These are phyloP conservation scores for Ostrea denselamellosa DNA, from an alignment of 1,140 invertebrate species.

Conservation along the genomic window DNA sequence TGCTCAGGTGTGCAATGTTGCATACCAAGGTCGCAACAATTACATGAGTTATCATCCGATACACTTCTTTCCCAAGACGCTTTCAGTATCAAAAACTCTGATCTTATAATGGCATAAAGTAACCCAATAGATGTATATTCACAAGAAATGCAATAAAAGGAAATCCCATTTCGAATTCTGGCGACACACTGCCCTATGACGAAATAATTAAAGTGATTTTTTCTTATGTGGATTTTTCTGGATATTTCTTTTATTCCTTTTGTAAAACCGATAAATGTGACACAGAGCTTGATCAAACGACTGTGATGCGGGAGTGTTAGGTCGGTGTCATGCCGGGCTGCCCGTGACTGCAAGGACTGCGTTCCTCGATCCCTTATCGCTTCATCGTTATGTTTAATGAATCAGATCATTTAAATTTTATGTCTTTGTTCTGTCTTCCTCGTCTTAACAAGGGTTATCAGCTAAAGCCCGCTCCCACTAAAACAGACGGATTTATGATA, in stretches of 20 bases:
- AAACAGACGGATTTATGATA: neutral
- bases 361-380: neutral
- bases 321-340: neutral
- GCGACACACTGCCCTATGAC: neutral
- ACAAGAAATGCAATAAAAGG: neutral
- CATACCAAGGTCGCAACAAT: too few relatives aligned
- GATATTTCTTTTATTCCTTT: neutral
- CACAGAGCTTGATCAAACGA: neutral
- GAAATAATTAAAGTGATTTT: constrained; percentile 12
- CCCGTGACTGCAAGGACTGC: neutral
- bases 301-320: neutral
- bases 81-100: too few relatives aligned
- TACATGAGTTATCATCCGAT: too few relatives aligned
- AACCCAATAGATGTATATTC: too few relatives aligned
- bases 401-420: constrained; percentile 27
- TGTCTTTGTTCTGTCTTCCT: constrained; percentile 11
- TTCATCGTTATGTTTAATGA: constrained; percentile 12
- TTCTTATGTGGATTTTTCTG: neutral
- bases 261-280: neutral
- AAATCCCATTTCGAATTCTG: neutral
- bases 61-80: too few relatives aligned
- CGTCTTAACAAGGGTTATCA: constrained; percentile 14
- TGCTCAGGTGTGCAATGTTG: too few relatives aligned
- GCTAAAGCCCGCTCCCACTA: neutral
- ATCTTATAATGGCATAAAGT: too few relatives aligned